phyloP scores from a whole-genome alignment of 2,113 vertebrate species.

The Tachysurus vachellii region DNA sequence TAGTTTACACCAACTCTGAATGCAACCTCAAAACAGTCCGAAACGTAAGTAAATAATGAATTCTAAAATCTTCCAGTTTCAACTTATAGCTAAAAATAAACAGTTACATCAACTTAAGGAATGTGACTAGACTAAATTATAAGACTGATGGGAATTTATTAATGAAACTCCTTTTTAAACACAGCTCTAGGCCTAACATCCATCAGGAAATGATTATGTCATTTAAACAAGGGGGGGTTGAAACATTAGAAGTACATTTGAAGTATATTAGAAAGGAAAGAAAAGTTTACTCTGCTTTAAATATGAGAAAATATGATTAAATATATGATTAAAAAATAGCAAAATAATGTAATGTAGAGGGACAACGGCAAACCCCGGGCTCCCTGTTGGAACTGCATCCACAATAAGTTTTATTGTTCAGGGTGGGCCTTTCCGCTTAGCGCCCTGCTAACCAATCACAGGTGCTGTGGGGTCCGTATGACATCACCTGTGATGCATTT shows the following conservation, averaged over 20 bases:
- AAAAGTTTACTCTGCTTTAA: neutral
- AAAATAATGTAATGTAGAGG: neutral
- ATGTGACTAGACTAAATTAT: slow-evolving; percentile 19
- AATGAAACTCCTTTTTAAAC: slow-evolving; percentile 17
- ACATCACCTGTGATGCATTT: slow-evolving; percentile 80
- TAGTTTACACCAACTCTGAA: slow-evolving; percentile 3
- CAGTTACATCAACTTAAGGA: slow-evolving; percentile 9
- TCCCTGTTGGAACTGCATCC: slow-evolving; percentile 22
- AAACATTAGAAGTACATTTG: slow-evolving; percentile 2
- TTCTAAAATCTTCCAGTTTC: neutral
- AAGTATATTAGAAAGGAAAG: neutral
- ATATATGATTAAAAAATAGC: neutral
- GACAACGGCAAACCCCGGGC: neutral
- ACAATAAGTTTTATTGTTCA: slow-evolving; percentile 47
- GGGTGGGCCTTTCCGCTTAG: slow-evolving; percentile 48
- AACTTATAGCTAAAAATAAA: slow-evolving; percentile 13
- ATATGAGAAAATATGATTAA: neutral
- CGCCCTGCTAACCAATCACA: slow-evolving; percentile 62
- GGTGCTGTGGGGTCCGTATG: slow-evolving; percentile 71
- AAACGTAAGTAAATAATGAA: neutral
- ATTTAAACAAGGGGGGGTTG: neutral
- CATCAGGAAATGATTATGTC: slow-evolving; percentile 31
- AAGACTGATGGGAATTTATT: slow-evolving; percentile 27
- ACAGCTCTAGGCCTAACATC: slow-evolving; percentile 5
- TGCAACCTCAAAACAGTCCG: neutral